These are phyloP conservation scores for Vicugna pacos DNA, from an alignment of 2,113 vertebrate species.

Conservation along the genomic window DNA sequence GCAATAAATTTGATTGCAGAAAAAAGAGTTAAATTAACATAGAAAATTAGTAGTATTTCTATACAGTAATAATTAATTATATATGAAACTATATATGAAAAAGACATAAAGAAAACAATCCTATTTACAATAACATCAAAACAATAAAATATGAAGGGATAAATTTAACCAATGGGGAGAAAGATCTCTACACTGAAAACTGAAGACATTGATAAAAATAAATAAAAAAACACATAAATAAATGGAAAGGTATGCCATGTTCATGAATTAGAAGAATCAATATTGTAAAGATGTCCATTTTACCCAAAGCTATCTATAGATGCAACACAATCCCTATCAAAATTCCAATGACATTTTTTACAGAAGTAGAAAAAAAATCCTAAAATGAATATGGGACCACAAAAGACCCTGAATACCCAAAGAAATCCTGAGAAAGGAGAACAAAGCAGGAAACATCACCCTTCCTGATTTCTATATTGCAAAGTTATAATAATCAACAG, in stretches of 20 bases:
- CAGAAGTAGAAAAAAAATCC: background rate
- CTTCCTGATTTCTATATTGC: background rate
- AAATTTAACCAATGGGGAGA: background rate
- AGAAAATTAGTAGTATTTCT: background rate
- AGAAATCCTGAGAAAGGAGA: background rate
- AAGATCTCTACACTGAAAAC: background rate
- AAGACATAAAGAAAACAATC: background rate
- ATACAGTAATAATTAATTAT: background rate
- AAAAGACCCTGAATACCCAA: background rate
- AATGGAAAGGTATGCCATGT: background rate
- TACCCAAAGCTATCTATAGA: background rate
- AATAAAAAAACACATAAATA: background rate
- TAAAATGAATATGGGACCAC: background rate
- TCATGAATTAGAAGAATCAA: background rate
- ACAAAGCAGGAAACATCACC: background rate
- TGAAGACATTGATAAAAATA: background rate
- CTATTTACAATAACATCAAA: background rate
- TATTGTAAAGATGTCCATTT: background rate
- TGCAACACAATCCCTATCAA: background rate
- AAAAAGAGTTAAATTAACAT: background rate
- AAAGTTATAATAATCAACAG: background rate
- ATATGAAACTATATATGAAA: background rate
- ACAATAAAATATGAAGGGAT: background rate
- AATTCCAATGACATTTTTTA: background rate
- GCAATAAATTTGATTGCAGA: too few species aligned